These are phyloP conservation scores for Emydoidea blandingii DNA, from an alignment of 2,797 vertebrate species.

Conservation along the genomic window DNA sequence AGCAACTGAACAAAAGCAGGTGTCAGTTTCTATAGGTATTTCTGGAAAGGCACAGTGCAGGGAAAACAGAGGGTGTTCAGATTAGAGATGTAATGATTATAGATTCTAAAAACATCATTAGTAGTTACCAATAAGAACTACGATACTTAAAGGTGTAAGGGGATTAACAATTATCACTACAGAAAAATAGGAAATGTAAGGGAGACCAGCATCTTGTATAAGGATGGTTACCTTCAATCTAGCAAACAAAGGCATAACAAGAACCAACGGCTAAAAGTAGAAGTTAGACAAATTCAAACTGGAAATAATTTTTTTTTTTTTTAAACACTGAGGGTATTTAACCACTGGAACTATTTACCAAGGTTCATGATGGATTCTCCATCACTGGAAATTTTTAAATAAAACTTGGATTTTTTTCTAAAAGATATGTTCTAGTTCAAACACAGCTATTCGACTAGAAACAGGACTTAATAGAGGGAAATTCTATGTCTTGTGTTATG, in stretches of 20 bases:
- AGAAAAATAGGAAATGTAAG: accelerated
- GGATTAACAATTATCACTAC: background rate
- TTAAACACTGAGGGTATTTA: background rate
- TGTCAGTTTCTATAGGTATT: conserved; percentile 50
- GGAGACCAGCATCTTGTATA: background rate
- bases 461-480: background rate
- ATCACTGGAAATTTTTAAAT: background rate
- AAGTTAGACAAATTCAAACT: background rate
- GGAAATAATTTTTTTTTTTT: background rate
- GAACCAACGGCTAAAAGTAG: background rate
- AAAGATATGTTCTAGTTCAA: background rate
- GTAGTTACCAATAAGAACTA: conserved; percentile 34
- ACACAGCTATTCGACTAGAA: background rate
- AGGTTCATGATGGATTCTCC: background rate
- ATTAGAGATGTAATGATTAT: background rate
- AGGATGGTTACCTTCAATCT: background rate
- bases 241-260: background rate
- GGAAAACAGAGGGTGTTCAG: background rate
- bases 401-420: background rate
- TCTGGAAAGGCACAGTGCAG: background rate
- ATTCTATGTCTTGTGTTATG: background rate
- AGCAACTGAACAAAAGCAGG: conserved; percentile 58
- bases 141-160: background rate
- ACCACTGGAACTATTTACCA: background rate
- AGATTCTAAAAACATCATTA: conserved; percentile 38